These are phyloP conservation scores for Abrostola tripartita DNA, from an alignment of 2,888 invertebrate species.

Conservation along the genomic window DNA sequence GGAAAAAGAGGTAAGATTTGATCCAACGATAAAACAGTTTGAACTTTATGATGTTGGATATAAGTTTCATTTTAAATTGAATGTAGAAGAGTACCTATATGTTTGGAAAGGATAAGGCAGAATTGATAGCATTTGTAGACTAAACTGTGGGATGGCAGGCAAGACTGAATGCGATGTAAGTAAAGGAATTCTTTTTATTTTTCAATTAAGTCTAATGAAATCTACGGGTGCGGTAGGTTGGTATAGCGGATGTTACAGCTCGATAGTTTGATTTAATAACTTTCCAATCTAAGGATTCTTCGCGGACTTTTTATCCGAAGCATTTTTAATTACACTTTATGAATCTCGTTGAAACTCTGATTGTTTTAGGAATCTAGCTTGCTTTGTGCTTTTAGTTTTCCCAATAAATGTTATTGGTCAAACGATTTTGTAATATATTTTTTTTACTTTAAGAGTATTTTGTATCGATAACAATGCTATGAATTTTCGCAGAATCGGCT, in stretches of 20 bases:
- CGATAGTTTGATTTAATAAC: constrained; percentile 59
- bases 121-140: constrained; percentile 74
- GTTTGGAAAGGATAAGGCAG: constrained; percentile 36
- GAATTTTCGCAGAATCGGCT: constrained; percentile 19
- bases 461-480: constrained; percentile 18
- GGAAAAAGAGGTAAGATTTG: constrained; percentile 62
- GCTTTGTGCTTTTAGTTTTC: constrained; percentile 20
- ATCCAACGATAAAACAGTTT: constrained; percentile 37
- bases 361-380: constrained; percentile 25
- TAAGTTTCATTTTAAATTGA: constrained; percentile 46
- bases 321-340: constrained; percentile 51
- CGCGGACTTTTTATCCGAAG: constrained; percentile 34
- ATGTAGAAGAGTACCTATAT: constrained; percentile 31
- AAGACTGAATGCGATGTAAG: constrained; percentile 78
- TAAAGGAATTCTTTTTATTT: constrained; percentile 80
- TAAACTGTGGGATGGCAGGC: constrained; percentile 77
- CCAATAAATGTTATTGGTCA: constrained; percentile 22
- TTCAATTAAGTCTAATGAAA: constrained; percentile 82
- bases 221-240: constrained; percentile 59
- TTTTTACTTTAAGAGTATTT: constrained; percentile 24
- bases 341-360: constrained; percentile 33
- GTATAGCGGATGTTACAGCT: constrained; percentile 57
- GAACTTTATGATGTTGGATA: constrained; percentile 33
- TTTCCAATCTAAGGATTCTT: constrained; percentile 52
- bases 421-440: constrained; percentile 19